A percentile compares a stretch with the other conserved stretches of the same genome.
Evolutionary conservation across 2,113 vertebrate genomes (phyloP).

Genomic region (Gorsachius goisagi): DNA sequence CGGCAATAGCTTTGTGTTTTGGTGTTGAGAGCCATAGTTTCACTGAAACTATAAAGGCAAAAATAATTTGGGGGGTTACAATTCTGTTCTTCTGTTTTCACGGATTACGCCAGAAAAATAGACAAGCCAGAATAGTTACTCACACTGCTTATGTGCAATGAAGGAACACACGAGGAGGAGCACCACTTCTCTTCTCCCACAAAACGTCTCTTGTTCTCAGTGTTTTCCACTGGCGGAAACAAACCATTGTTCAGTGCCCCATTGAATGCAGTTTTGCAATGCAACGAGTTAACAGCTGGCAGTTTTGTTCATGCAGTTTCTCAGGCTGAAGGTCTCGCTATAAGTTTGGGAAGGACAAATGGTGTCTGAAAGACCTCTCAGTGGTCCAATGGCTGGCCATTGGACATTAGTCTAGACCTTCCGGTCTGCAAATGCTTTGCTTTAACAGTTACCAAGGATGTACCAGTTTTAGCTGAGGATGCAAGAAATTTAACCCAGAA

Average conservation of each 20-base stretch:
- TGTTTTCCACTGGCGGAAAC: background rate
- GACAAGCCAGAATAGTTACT: background rate
- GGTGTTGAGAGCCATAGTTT: background rate
- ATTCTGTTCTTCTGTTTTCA: background rate
- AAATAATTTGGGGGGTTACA: background rate
- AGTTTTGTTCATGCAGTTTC: background rate
- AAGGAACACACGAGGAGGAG: background rate
- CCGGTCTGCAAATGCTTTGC: background rate
- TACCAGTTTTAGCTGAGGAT: background rate
- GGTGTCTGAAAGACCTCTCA: background rate
- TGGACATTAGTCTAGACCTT: background rate
- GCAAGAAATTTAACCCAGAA: background rate
- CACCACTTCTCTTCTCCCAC: background rate
- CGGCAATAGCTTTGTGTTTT: background rate
- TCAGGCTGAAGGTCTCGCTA: background rate
- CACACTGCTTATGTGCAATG: background rate
- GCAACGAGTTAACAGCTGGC: background rate
- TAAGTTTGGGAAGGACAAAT: background rate
- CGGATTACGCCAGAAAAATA: background rate
- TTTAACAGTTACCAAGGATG: background rate
- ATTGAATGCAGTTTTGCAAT: background rate
- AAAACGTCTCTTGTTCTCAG: slow-evolving; percentile 15
- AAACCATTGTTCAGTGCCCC: background rate
- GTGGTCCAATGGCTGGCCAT: background rate
- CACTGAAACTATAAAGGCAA: background rate